Conservation (phyloP, 2,888 invertebrate species). For the Cheilosia scutellata region DNA sequence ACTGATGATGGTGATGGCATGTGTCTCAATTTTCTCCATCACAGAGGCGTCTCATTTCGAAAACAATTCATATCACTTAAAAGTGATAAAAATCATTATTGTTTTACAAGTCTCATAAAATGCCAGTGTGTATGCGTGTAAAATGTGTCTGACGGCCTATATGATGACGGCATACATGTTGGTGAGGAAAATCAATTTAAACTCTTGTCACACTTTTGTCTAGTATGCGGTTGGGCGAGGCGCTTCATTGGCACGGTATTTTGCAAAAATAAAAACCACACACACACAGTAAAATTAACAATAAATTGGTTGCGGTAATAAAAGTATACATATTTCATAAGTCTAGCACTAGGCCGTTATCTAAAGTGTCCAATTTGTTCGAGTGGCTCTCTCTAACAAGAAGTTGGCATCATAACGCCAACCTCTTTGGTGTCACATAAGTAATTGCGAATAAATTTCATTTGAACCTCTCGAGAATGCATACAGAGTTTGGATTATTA, state of each 20-base stretch:
- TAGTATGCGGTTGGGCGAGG: not conserved
- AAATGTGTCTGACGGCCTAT: slow-evolving; percentile 13
- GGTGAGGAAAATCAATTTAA: slow-evolving; percentile 62
- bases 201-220: slow-evolving; percentile 56
- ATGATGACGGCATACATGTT: slow-evolving; percentile 46
- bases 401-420: not conserved
- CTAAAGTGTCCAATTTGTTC: not conserved
- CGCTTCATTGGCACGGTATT: slow-evolving; percentile 40
- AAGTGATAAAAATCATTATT: slow-evolving; percentile 65
- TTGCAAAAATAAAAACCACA: slow-evolving; percentile 4
- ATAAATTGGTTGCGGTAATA: slow-evolving; percentile 21
- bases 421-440: not conserved
- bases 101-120: slow-evolving; percentile 21
- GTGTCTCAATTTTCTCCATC: slow-evolving; percentile 13
- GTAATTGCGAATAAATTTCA: not conserved
- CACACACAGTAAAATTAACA: not conserved
- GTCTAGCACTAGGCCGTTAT: not conserved
- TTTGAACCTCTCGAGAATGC: not conserved
- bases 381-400: not conserved
- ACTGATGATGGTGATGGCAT: not conserved
- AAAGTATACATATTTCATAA: slow-evolving; percentile 3
- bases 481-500: not conserved
- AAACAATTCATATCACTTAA: slow-evolving; percentile 73
- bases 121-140: slow-evolving; percentile 14
- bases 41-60: slow-evolving; percentile 35